These are phyloP conservation scores for Mizuhopecten yessoensis DNA, from an alignment of 1,140 invertebrate genomes.

Conservation along the genomic window DNA sequence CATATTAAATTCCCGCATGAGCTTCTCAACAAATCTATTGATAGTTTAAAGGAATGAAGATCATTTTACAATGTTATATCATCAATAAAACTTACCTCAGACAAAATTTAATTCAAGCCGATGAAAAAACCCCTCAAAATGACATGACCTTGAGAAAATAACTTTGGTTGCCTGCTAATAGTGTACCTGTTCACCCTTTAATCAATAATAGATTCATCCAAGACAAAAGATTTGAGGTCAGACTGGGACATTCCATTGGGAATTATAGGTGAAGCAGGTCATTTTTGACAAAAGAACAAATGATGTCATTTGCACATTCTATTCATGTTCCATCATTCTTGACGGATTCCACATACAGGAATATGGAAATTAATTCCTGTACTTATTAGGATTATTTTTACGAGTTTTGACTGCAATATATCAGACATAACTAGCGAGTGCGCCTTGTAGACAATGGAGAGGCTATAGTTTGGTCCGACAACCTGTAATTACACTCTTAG, in stretches of 20 bases:
- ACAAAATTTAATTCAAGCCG: too few relatives aligned
- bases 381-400: not conserved
- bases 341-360: not conserved
- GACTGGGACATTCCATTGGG: not conserved
- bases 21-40: too few relatives aligned
- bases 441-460: not conserved
- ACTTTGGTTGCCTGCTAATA: not conserved
- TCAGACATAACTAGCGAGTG: not conserved
- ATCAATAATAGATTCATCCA: not conserved
- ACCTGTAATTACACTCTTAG: not conserved
- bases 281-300: not conserved
- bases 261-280: not conserved
- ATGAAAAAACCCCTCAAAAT: too few relatives aligned
- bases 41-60: too few relatives aligned
- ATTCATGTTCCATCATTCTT: not conserved
- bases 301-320: not conserved
- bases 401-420: not conserved
- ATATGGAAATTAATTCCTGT: not conserved
- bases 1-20: too few relatives aligned
- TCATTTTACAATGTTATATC: too few relatives aligned
- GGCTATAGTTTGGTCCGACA: conserved; percentile 11
- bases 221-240: not conserved
- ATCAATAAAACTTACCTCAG: too few relatives aligned
- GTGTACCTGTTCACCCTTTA: not conserved
- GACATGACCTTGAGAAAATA: not conserved